These are phyloP conservation scores for Haliclona indistincta DNA, from an alignment of 37 sponge, comb jelly and placozoan genomes.

Conservation along the genomic window DNA sequence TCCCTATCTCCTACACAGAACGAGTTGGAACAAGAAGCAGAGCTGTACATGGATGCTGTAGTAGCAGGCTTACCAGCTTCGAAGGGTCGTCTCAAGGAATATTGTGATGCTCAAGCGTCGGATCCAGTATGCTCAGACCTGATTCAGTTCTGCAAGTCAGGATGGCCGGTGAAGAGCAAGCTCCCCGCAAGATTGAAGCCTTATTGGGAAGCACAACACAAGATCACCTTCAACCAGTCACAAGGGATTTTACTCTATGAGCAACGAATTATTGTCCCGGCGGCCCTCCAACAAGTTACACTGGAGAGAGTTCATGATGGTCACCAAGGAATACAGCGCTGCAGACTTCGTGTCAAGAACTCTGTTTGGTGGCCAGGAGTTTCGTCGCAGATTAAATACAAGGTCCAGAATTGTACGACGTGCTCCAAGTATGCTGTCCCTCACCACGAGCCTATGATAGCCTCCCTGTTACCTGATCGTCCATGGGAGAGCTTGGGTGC, in stretches of 20 bases:
- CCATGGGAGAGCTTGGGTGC: constrained; percentile 8
- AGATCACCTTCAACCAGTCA: neutral
- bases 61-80: too few relatives aligned
- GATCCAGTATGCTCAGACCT: constrained; percentile 8
- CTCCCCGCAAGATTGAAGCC: neutral
- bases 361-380: constrained; percentile 67
- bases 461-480: constrained; percentile 11
- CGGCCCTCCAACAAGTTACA: constrained; percentile 14
- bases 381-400: constrained; percentile 21
- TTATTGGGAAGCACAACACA: neutral
- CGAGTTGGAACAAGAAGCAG: too few relatives aligned
- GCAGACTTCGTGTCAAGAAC: constrained; percentile 10
- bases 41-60: too few relatives aligned
- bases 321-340: constrained; percentile 51
- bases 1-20: too few relatives aligned
- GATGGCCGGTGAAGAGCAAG: neutral
- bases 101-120: neutral
- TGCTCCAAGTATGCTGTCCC: constrained; percentile 19
- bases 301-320: constrained; percentile 40
- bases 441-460: constrained; percentile 23
- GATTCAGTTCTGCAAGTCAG: neutral
- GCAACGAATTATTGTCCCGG: constrained; percentile 27
- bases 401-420: constrained; percentile 26
- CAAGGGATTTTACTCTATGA: neutral
- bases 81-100: too few relatives aligned